These are phyloP conservation scores for Danio albolineatus DNA, from an alignment of 2,797 vertebrate species.

Conservation along the genomic window DNA sequence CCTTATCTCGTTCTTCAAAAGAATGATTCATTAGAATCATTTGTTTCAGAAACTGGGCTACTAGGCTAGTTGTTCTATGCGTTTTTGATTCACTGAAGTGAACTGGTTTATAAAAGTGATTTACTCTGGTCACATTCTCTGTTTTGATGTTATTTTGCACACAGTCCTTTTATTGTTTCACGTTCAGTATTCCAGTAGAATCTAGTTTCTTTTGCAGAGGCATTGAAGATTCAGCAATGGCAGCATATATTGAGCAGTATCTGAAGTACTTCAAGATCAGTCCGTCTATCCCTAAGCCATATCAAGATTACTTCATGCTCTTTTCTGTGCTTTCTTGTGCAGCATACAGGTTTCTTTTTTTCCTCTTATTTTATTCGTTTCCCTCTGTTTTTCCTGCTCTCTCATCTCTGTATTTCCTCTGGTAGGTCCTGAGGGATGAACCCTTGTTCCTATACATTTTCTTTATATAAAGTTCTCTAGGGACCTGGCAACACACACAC, in stretches of 20 bases:
- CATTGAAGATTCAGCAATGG: not conserved
- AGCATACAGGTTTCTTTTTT: constrained; percentile 11
- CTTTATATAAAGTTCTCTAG: constrained; percentile 55
- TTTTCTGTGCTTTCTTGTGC: not conserved
- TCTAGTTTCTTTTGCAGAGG: not conserved
- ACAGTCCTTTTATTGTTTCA: not conserved
- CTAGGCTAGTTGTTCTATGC: not conserved
- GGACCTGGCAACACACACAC: constrained; percentile 14
- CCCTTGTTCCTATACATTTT: constrained; percentile 27
- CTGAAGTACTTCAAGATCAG: not conserved
- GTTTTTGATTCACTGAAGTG: no score
- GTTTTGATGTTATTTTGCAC: not conserved
- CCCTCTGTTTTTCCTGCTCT: constrained; percentile 34
- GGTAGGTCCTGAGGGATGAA: constrained; percentile 53
- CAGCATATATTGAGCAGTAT: not conserved
- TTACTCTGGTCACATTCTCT: not conserved
- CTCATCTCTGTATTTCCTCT: constrained; percentile 51
- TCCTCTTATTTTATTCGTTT: constrained; percentile 2
- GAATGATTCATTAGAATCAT: not conserved
- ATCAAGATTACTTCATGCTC: not conserved
- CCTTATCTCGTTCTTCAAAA: not conserved
- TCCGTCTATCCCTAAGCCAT: not conserved
- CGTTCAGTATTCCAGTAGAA: not conserved
- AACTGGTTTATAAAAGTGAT: no score
- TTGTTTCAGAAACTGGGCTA: not conserved